Base-by-base conservation (phyloP, 2,797 vertebrate genomes). In the Petrocephalus sullivani region DNA sequence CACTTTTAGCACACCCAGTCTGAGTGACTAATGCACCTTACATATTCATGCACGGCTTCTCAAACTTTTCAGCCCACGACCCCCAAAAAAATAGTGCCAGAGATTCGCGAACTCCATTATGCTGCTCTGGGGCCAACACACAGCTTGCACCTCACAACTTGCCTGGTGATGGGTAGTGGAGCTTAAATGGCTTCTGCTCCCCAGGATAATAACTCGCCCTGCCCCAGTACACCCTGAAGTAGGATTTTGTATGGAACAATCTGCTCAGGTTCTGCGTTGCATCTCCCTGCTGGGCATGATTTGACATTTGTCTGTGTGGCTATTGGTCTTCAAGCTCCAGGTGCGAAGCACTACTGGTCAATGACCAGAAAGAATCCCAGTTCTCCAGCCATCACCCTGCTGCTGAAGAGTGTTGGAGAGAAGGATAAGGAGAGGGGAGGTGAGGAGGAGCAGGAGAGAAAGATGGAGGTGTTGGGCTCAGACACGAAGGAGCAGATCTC, bases 371-470 rank as follows among this genome's bases (percentile, higher is more conserved):
- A 91, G 87, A 94, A 87, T 64, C 23, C 14, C 0, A 89, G 92
- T 87, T 95, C 95, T 9, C 97, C 97, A 7, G 97, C 97, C 14
- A 94, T 98, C 90, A 98, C 97, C 2, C 92, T 98, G 88, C 92
- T 95, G 28, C 93, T 97, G 88, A 91, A 90, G 64, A 94, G 94
- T 90, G 88, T 51, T 7, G 91, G 93, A 4, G 87, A 89, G n/a
- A 37, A 89, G 1, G 90, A 91, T 16, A 85, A 88, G 0, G 28
- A 56, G 10, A 85, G 4, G 54, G 51, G 14, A 23, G 54, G 28
- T 10, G 4, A 53, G 83, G 51, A 58, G 23, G 23, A 33, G 82
- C 46, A 2, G 53, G 23, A 54, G 83, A 37, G 12, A 3, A 10
- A 58, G 33, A 84, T 3, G n/a, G 49, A 51, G 51, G 9, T 2